Base-by-base conservation (phyloP, 1,140 invertebrate genomes). In the Drosophila suzukii region DNA sequence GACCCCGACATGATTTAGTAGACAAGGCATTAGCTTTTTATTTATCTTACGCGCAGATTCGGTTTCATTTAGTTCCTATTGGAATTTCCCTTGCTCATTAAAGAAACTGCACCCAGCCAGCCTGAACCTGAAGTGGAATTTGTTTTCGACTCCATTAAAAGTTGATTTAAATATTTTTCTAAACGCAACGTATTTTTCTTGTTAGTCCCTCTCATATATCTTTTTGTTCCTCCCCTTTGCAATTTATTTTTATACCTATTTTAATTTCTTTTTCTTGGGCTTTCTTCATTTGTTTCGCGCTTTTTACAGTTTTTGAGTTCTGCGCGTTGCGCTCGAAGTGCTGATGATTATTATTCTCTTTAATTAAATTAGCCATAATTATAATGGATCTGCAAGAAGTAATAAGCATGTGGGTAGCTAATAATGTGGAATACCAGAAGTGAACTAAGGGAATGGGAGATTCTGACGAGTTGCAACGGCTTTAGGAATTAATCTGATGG, bases 101-200 rank as follows among this genome's bases (percentile, higher is more conserved):
- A 63, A 61, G 41, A 47, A 65, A 68, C 38, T 57, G 67, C 60
- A 58, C 38, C 41, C 79, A 77, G 74, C 63, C 51, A 65, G 59
- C 50, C 63, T 59, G 63, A 61, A 75, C 61, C 53, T 41, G 61
- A 49, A 34, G 34, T 49, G 79, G 82, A 88, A 86, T 86, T 82
- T 76, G 66, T 83, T 83, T 83, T 86, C 59, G 50, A 88, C 82
- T 88, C 88, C 83, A 86, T 86, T 83, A 86, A 83, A 68, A 86
- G 75, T 83, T 82, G 58, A 83, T 86, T 86, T 88, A 86, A 86
- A 88, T 88, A 84, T 76, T 80, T 65, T 58, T 65, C 58, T 80
- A 80, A 83, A 76, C 79, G 81, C 76, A 75, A 65, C n/a, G n/a
- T 57, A 30, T 55, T 55, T 71, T 71, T 20, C 7, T 55, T 54